Percentiles rank a stretch among this genome's conserved stretches.
phyloP scores from a whole-genome alignment of 2,888 invertebrate genomes.

The Ceramica pisi region DNA sequence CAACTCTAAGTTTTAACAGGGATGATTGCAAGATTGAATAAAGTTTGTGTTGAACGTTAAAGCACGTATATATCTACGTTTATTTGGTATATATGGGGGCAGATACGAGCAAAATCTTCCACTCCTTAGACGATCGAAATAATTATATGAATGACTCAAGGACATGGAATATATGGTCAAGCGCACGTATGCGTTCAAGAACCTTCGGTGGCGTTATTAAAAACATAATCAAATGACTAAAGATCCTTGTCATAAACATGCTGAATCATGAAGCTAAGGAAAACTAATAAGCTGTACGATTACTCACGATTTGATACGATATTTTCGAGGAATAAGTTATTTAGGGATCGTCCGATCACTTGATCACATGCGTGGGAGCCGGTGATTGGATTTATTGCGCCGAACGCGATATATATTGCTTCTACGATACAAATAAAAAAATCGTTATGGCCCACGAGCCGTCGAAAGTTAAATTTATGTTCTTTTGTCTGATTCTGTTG shows the following conservation, averaged over 20 bases:
- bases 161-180: neutral
- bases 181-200: conserved; percentile 22
- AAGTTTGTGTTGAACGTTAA: neutral
- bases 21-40: no score
- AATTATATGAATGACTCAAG: conserved; percentile 8
- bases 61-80: neutral
- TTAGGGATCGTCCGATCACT: conserved; percentile 45
- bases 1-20: no score
- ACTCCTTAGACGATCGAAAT: neutral
- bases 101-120: neutral
- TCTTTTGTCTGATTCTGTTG: conserved; percentile 25
- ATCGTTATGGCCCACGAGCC: neutral
- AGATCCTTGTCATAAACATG: conserved; percentile 40
- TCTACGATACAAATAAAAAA: conserved; percentile 30
- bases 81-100: neutral
- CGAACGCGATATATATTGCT: conserved; percentile 19
- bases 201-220: conserved; percentile 7
- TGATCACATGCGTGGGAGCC: conserved; percentile 53
- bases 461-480: conserved; percentile 20
- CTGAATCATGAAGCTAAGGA: conserved; percentile 54
- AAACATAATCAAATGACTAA: conserved; percentile 19
- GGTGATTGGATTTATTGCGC: conserved; percentile 50
- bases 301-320: conserved; percentile 52
- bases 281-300: conserved; percentile 42
- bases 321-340: conserved; percentile 37